Base-by-base conservation (phyloP, 2,797 vertebrate species). In the Nyctalus aviator region DNA sequence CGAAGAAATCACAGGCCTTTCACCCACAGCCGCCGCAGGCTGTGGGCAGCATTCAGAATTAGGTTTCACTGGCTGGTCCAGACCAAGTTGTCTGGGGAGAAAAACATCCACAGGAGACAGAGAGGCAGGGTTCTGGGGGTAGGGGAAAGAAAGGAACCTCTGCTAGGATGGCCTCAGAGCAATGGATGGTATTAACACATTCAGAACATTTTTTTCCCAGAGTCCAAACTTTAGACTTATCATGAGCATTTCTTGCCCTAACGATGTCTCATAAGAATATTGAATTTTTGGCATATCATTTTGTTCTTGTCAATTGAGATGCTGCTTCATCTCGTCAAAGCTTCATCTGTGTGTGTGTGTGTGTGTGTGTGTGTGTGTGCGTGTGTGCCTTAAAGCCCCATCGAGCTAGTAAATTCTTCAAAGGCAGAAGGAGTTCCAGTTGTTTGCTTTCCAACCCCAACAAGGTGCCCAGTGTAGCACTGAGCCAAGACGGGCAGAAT, bases 241-340 rank as follows among this genome's bases (percentile, higher is more conserved):
- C 76, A 25, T 62, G 62, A 57, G 53, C 21, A 66, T 62, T 59
- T 71, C 66, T 87, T 78, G 12, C 32, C 32, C 25, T 66, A 73
- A 95, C 15, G 18, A 32, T 48, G 35, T 66, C 57, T 72, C 32
- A 0, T 15, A 5, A 12, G 5, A 41, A 23, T 15, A 72, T 15
- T 3, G 20, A 84, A 30, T 77, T 90, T 90, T 91, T 53, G 68
- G 9, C 27, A 5, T 53, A n/a, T 32, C 50, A 20, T 50, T 94
- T 84, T 79, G 27, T 69, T 81, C 69, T 93, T 82, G 5, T 77
- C 59, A 44, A 76, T 72, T 64, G 87, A 88, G 73, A 83, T 44
- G 20, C n/a, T 27, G 20, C 82, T 85, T 84, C 37, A 25, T 23
- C 62, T 32, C 9, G 15, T 84, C 87, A 75, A 91, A 84, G 12